These are phyloP conservation scores for Bufo bufo DNA, from an alignment of 2,113 vertebrate species.

Conservation along the genomic window DNA sequence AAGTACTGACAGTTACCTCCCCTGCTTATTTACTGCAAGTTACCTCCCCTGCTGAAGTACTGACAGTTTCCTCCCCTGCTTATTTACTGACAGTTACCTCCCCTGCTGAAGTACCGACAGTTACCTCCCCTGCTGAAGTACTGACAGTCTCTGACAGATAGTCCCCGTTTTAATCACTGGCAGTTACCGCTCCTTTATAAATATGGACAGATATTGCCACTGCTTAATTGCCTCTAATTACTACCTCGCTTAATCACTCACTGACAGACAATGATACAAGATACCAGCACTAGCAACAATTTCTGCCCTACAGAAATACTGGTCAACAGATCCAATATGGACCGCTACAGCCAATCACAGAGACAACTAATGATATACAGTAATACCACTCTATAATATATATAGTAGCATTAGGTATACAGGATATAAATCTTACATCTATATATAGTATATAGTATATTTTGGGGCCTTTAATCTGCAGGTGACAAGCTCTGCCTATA, in stretches of 20 bases:
- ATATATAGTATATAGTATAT: neutral
- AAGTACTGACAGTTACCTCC: neutral
- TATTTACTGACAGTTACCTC: neutral
- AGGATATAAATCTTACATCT: constrained; percentile 5
- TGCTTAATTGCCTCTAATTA: neutral
- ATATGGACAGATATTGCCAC: neutral
- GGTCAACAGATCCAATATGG: constrained; percentile 25
- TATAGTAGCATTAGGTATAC: neutral
- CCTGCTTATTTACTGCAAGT: neutral
- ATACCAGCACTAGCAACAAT: constrained; percentile 4
- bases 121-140: neutral
- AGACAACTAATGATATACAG: neutral
- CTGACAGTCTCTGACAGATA: neutral
- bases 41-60: neutral
- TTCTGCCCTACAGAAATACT: neutral
- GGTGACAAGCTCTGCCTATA: neutral
- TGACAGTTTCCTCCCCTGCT: neutral
- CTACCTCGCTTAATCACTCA: neutral
- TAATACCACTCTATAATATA: constrained; percentile 20
- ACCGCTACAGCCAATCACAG: neutral
- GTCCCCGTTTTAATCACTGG: neutral
- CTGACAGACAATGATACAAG: neutral
- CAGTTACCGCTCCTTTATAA: neutral
- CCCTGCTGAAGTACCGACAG: neutral
- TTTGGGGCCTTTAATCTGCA: neutral